Base-by-base conservation (phyloP, 2,113 vertebrate genomes). In the Xiphorhynchus elegans region DNA sequence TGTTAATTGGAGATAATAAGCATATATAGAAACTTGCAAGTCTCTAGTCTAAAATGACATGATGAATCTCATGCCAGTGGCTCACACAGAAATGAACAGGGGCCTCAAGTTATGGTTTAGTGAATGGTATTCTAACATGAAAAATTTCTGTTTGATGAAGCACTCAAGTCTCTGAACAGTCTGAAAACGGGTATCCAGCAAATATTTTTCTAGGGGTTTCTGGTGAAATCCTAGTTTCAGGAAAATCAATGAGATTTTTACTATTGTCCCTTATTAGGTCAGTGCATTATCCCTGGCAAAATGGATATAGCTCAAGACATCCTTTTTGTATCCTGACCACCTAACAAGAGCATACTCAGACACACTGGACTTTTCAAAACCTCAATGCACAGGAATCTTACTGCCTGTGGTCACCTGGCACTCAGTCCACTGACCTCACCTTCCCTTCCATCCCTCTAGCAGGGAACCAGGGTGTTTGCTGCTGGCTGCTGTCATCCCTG, bases 1-100 rank as follows among this genome's bases (percentile, higher is more conserved):
- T 17, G 11, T 53, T 62, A 69, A 53, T 75, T 26, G 58, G 17
- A 82, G 39, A 47, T 10, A 59, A 55, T 55, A 58, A 42, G 13
- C 4, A 11, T 4, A 12, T 33, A 37, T 8, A 49, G 49, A 88
- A 85, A 74, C 21, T 44, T 55, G 4, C 9, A 56, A 8, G 33
- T 82, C 8, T 75, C 17, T 37, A 13, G 15, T 63, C 17, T n/a
- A 29, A 87, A 94, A 70, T 20, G 24, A 9, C 10, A 17, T 26
- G 5, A 63, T 0, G 3, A 86, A 70, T 33, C 17, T 15, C 15
- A n/a, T 13, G 2, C 3, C 23, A 24, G 16, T 33, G 13, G 3
- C 14, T 69, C 10, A 60, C 29, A 31, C 7, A 63, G 33, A 84
- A 86, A 81, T 14, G 24, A 39, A 47, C 6, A 66, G 18, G 4